Base-by-base conservation (phyloP, 2,888 invertebrate genomes). In the Axea sp. region DNA sequence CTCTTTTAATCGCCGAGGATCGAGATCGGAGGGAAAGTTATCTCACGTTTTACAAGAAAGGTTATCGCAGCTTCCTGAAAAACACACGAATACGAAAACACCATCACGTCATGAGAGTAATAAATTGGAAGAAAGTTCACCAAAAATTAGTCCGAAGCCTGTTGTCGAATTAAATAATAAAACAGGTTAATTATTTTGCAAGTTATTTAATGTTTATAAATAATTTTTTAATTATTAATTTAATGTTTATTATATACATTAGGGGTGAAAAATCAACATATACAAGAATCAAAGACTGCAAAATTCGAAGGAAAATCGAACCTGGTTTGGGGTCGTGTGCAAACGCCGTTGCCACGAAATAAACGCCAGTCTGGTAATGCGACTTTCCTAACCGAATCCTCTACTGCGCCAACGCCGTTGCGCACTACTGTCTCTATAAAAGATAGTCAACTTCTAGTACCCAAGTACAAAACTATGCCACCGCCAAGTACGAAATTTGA, bases 21-120 rank as follows among this genome's bases (percentile, higher is more conserved):
- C 94, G 33, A 91, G 94, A 75, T 94, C 94, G 2, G 95, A 95
- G 87, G 94, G 95, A 1, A 92, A 94, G 59, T 88, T 95, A 73
- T 94, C 94, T 80, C 88, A 91, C 78, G 88, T 92, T 5, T 87
- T 93, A 41, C 93, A 93, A 80, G 93, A 92, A 78, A 88, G 90
- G 45, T 85, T 90, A 24, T 89, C 90, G 5, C 90, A 91, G 73
- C 89, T 91, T 65, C 89, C 90, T 5, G 92, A 92, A 78, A 92
- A 92, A 83, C 90, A 89, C 47, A 88, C 90, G 3, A 77, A 71
- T 6, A 73, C 75, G n/a, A 84, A 83, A 60, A 59, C 77, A 1
- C 19, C 78, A 9, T 31, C 77, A 7, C 73, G 77, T n/a, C 68
- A 78, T 1, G 77, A 78, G 24, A 5, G 7, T n/a, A 60, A 55